A percentile compares a stretch with the other conserved stretches of the same genome.
phyloP scores from a whole-genome alignment of 2,888 invertebrate species.

The Caenorhabditis plicata region DNA sequence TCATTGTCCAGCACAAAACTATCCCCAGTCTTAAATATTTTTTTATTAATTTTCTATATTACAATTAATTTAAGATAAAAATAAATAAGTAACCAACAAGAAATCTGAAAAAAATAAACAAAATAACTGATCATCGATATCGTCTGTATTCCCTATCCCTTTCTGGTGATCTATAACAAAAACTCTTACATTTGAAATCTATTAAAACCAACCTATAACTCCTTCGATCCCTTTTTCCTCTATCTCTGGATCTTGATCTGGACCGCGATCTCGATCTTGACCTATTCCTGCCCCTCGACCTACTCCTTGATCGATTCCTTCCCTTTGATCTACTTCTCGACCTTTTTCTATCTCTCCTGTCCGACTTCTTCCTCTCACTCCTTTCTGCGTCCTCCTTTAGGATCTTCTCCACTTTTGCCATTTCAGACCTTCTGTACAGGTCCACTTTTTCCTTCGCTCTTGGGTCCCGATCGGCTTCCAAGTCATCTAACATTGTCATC shows the following conservation, averaged over 20 bases:
- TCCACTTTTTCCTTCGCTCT: conserved; percentile 35
- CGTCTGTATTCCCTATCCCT: conserved; percentile 7
- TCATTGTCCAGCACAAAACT: too few relatives aligned
- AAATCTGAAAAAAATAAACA: background rate
- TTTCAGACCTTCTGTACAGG: conserved; percentile 26
- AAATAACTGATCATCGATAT: conserved; percentile 2
- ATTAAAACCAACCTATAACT: conserved; percentile 4
- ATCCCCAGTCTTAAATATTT: too few relatives aligned
- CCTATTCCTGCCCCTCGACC: conserved; percentile 7
- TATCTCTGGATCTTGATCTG: conserved; percentile 9
- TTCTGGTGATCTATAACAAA: conserved; percentile 4
- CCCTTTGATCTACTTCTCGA: too few relatives aligned
- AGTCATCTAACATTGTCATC: conserved; percentile 56
- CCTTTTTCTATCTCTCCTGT: conserved; percentile 4
- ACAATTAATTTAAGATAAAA: too few relatives aligned
- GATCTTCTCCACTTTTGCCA: conserved; percentile 37
- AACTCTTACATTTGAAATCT: background rate
- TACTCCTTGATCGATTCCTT: background rate
- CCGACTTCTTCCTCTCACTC: conserved; percentile 1
- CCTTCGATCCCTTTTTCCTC: conserved; percentile 17
- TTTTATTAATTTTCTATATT: too few relatives aligned
- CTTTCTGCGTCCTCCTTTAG: conserved; percentile 3
- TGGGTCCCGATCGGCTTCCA: conserved; percentile 48
- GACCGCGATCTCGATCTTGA: conserved; percentile 12
- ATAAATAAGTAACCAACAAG: background rate